Conservation (phyloP, 1,140 invertebrate genomes). For the Brachionus rotundiformis region DNA sequence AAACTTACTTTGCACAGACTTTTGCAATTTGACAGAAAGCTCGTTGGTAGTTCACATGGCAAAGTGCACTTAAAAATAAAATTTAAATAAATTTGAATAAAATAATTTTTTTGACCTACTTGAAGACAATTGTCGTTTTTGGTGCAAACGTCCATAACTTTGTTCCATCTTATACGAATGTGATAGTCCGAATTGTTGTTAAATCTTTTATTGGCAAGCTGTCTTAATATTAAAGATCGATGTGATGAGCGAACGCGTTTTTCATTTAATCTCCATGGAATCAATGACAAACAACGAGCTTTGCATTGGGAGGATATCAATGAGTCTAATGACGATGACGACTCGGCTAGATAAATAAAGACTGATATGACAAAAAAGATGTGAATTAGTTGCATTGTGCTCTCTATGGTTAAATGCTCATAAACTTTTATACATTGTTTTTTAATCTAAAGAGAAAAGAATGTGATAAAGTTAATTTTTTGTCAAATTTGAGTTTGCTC, state of each 20-base stretch:
- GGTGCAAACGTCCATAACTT: slow-evolving; percentile 36
- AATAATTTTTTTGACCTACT: background rate
- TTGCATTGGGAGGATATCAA: slow-evolving; percentile 48
- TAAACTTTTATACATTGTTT: background rate
- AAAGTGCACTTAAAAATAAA: background rate
- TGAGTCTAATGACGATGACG: slow-evolving; percentile 28
- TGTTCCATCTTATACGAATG: background rate
- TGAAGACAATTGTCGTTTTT: slow-evolving; percentile 45
- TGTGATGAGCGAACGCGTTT: background rate
- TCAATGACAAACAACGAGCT: slow-evolving; percentile 45
- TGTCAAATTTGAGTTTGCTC: background rate
- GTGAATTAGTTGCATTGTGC: background rate
- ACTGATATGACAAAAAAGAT: slow-evolving; percentile 23
- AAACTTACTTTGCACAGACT: background rate
- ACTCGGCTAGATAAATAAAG: background rate
- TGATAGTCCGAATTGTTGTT: background rate
- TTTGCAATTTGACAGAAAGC: slow-evolving; percentile 34
- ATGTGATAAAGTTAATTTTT: slow-evolving; percentile 28
- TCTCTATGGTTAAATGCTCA: background rate
- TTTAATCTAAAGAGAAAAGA: background rate
- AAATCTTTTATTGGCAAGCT: background rate
- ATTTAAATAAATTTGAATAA: background rate
- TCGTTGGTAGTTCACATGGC: slow-evolving; percentile 26
- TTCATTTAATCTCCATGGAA: background rate
- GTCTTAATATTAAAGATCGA: background rate